A percentile compares a stretch with the other conserved stretches of the same genome.
phyloP scores from a whole-genome alignment of 2,888 invertebrate genomes.

The Rugalucina vietnamica region DNA sequence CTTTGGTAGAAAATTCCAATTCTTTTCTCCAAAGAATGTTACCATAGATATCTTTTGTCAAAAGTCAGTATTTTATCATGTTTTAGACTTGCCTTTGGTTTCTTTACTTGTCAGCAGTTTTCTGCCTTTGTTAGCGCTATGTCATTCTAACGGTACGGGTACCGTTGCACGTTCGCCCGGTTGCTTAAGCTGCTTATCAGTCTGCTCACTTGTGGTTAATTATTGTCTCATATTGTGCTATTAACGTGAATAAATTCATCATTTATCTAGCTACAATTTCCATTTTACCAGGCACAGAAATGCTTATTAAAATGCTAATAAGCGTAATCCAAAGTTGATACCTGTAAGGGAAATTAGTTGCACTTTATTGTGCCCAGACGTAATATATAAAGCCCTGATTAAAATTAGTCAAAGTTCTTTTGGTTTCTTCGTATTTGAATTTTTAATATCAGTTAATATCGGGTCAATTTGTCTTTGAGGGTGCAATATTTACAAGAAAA shows the following conservation, averaged over 20 bases:
- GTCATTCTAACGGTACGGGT: background rate
- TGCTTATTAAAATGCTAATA: slow-evolving; percentile 10
- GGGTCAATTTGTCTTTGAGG: background rate
- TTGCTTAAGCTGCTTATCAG: background rate
- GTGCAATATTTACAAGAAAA: background rate
- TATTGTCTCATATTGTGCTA: background rate
- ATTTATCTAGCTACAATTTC: slow-evolving; percentile 12
- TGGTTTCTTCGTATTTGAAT: background rate
- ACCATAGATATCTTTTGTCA: background rate
- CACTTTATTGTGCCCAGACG: background rate
- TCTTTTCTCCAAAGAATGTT: no score
- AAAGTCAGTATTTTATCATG: background rate
- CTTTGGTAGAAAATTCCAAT: no score
- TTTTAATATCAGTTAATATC: background rate
- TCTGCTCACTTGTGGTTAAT: background rate
- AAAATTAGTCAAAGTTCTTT: background rate
- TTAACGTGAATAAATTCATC: slow-evolving; percentile 1
- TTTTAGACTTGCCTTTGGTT: background rate
- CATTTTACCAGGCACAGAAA: slow-evolving; percentile 3
- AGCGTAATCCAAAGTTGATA: background rate
- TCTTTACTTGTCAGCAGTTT: background rate
- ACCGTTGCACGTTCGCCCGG: background rate
- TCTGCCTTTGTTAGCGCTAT: no score
- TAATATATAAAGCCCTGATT: background rate
- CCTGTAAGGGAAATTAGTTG: background rate